phyloP scores from a whole-genome alignment of 1,140 invertebrate genomes.

The Sycobia sp. region DNA sequence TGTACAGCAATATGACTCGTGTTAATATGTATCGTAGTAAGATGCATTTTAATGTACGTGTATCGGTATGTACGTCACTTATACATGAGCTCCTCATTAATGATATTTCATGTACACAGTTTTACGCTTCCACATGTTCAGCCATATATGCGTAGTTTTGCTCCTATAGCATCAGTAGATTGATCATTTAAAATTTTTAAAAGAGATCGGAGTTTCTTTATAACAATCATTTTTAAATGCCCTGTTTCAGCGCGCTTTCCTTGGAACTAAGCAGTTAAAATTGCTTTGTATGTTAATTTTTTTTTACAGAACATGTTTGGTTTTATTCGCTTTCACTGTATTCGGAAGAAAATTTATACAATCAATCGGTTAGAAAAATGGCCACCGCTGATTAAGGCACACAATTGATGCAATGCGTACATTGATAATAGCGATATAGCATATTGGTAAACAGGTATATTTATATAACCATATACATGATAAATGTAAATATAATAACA shows the following conservation, averaged over 20 bases:
- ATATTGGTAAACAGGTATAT: too few species aligned
- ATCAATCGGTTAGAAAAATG: slow-evolving; percentile 58
- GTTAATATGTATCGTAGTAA: slow-evolving; percentile 39
- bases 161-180: slow-evolving; percentile 5
- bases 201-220: neutral
- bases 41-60: slow-evolving; percentile 35
- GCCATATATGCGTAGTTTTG: slow-evolving; percentile 1
- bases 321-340: neutral
- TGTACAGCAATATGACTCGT: slow-evolving; percentile 55
- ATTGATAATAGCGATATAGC: slow-evolving; percentile 38
- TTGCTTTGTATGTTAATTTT: slow-evolving; percentile 2
- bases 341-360: slow-evolving; percentile 36
- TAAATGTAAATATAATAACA: slow-evolving; percentile 24
- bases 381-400: slow-evolving; percentile 62
- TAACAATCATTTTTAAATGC: slow-evolving; percentile 1
- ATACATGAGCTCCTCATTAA: neutral
- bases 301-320: neutral
- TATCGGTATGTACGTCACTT: slow-evolving; percentile 35
- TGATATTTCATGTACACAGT: slow-evolving; percentile 14
- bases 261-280: neutral
- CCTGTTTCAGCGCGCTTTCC: neutral
- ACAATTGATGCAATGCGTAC: slow-evolving; percentile 61
- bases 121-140: slow-evolving; percentile 27
- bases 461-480: too few species aligned
- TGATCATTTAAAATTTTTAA: slow-evolving; percentile 9